Percentiles rank a stretch among this genome's conserved stretches.
Conservation (phyloP, 1,140 invertebrate genomes). For the Proctacanthus coquilletti region DNA sequence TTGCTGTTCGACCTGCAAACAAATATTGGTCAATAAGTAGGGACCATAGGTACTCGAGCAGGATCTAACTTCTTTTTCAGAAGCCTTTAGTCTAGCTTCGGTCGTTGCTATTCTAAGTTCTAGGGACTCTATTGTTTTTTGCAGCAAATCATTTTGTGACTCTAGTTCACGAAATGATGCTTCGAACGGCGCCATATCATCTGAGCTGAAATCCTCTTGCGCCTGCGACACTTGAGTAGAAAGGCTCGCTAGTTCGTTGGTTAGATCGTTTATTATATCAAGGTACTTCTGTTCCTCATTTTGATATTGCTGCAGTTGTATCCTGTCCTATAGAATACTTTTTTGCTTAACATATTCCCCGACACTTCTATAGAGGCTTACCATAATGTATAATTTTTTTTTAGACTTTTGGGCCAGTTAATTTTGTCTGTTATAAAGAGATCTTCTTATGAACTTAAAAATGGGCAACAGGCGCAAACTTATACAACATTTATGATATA, state of each 20-base stretch:
- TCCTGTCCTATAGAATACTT: no score
- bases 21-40: background rate
- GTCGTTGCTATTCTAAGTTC: background rate
- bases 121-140: background rate
- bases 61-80: background rate
- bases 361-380: no score
- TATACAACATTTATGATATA: no score
- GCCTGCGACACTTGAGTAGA: background rate
- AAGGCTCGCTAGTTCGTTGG: background rate
- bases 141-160: slow-evolving; percentile 3
- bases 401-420: no score
- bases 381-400: no score
- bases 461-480: no score
- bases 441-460: no score
- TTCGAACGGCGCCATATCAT: background rate
- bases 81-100: background rate
- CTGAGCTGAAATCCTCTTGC: background rate
- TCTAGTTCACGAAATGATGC: slow-evolving; percentile 2
- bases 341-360: no score
- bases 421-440: no score
- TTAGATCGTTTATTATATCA: background rate
- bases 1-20: background rate
- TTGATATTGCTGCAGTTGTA: no score
- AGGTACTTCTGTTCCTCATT: background rate
- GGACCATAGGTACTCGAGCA: no score